Base-by-base conservation (phyloP, 2,797 vertebrate species). In the Scolopax rusticola region DNA sequence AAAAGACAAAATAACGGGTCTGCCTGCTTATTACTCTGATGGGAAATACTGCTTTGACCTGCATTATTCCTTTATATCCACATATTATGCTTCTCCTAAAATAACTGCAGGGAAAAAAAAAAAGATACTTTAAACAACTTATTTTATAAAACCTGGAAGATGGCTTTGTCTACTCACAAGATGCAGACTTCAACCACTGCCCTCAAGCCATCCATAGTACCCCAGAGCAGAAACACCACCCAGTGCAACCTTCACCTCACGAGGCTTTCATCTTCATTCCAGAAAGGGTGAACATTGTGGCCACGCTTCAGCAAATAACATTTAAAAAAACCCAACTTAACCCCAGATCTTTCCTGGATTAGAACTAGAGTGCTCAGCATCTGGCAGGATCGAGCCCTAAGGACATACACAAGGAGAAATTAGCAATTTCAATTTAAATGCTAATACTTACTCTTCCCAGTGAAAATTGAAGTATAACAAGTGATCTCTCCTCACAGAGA, bases 371-470 rank as follows among this genome's bases (percentile, higher is more conserved):
- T 19, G 40, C 75, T 94, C 87, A 89, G 94, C 86, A 93, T 53
- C 86, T 24, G 38, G 17, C 38, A 78, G 86, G 63, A 92, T n/a
- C n/a, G 38, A 87, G 43, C 61, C 77, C 80, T 56, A 79, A 73
- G 63, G 84, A 89, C 67, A 74, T 15, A 69, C 8, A 13, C 77
- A 82, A 79, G 74, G 69, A 67, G 30, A 94, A 90, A 97, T 84
- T 16, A 87, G 67, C 19, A 69, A 70, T 73, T 93, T 87, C 67
- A 61, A 92, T 96, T 93, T 93, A 94, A 96, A 97, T 93, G 91
- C 87, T 91, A 96, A 89, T 92, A 75, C 38, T 79, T 79, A 90
- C 21, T 84, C 54, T 90, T 89, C 47, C 24, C 50, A 76, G 65
- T 30, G 54, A 90, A 96, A 93, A 73, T 0, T 87, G 24, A 93